Evolutionary conservation across 2,888 invertebrate species (phyloP).

Genomic region (Torymus aiolomorphi): DNA sequence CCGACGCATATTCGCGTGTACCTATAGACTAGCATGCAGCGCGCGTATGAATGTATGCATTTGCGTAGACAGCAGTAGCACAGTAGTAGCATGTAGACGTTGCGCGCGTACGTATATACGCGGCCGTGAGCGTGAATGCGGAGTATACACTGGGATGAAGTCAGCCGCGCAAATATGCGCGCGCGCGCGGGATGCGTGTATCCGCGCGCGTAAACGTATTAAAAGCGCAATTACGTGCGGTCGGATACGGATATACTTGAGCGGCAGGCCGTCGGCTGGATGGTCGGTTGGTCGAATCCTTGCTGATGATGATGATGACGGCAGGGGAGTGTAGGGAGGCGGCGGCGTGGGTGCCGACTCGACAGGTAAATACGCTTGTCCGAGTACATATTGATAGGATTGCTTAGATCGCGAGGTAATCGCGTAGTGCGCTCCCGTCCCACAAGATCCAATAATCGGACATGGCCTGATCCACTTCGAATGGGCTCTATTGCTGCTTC

Average conservation of each 20-base stretch:
- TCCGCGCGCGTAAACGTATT: not conserved
- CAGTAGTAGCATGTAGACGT: no score
- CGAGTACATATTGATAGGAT: conserved; percentile 35
- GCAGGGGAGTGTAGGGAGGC: no score
- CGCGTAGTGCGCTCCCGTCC: not conserved
- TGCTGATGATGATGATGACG: not conserved
- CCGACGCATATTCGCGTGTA: no score
- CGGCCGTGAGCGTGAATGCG: no score
- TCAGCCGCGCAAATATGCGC: not conserved
- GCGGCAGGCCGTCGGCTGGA: not conserved
- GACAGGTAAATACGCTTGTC: conserved; percentile 17
- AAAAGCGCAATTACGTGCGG: no score
- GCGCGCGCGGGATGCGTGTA: not conserved
- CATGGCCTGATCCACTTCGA: no score
- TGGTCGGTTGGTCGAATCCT: not conserved
- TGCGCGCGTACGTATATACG: no score
- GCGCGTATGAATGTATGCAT: no score
- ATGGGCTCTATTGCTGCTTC: no score
- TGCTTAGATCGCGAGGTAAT: conserved; percentile 4
- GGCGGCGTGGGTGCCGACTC: not conserved
- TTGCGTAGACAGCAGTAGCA: no score
- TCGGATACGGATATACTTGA: not conserved
- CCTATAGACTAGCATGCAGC: no score
- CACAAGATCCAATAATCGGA: conserved; percentile 12
- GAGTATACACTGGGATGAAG: not conserved